These are phyloP conservation scores for Aphaenogaster rudis DNA, from an alignment of 1,140 invertebrate genomes.

Conservation along the genomic window DNA sequence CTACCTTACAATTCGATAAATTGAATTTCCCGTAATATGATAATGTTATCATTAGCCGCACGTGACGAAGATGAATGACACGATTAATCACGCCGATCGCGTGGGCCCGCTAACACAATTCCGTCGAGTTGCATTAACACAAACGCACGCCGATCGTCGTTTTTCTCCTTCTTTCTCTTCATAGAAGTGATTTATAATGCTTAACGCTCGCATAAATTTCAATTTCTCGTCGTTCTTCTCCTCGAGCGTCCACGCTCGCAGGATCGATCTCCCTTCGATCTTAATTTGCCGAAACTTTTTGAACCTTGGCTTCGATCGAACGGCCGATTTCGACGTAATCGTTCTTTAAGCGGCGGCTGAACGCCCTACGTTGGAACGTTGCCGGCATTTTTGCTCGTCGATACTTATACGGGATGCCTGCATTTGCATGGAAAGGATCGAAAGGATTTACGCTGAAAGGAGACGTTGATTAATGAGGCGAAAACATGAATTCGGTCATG, in stretches of 20 bases:
- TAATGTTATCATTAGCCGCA: slow-evolving; percentile 72
- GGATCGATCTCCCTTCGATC: slow-evolving; percentile 35
- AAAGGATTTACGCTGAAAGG: slow-evolving; percentile 32
- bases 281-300: slow-evolving; percentile 41
- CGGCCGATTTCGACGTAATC: slow-evolving; percentile 63
- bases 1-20: slow-evolving; percentile 66
- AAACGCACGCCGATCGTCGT: slow-evolving; percentile 43
- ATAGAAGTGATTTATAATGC: slow-evolving; percentile 67
- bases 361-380: slow-evolving; percentile 9
- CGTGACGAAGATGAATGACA: slow-evolving; percentile 72
- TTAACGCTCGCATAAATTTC: slow-evolving; percentile 64
- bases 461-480: slow-evolving; percentile 49
- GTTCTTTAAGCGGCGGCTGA: slow-evolving; percentile 32
- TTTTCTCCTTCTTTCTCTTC: slow-evolving; percentile 31
- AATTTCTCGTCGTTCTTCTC: slow-evolving; percentile 24
- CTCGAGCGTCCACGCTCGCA: background rate
- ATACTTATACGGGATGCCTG: slow-evolving; percentile 16
- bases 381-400: slow-evolving; percentile 45
- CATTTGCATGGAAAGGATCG: slow-evolving; percentile 48
- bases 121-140: slow-evolving; percentile 64
- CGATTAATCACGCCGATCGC: slow-evolving; percentile 72
- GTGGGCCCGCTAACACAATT: slow-evolving; percentile 68
- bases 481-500: slow-evolving; percentile 45
- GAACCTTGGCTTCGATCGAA: slow-evolving; percentile 70
- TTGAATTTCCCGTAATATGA: slow-evolving; percentile 74